Conservation (phyloP, 2,888 invertebrate species). For the Idaea dimidiata region DNA sequence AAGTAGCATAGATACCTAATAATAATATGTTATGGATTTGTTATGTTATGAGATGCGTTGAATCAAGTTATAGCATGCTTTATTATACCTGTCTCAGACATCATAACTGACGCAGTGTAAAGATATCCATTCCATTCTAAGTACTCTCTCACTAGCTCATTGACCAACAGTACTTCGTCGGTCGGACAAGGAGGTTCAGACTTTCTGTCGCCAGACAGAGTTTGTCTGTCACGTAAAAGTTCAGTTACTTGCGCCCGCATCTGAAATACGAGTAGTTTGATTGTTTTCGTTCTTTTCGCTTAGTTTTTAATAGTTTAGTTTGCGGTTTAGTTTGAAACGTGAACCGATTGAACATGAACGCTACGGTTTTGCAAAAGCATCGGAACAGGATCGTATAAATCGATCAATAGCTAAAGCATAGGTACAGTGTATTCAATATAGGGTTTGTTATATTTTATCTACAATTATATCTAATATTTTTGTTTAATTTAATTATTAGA, state of each 20-base stretch:
- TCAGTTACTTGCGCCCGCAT: conserved; percentile 65
- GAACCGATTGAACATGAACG: not conserved
- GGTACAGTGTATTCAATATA: too few species aligned
- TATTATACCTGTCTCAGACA: conserved; percentile 60
- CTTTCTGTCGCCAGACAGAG: conserved; percentile 29
- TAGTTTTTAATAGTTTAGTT: conserved; percentile 3
- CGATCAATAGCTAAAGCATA: too few species aligned
- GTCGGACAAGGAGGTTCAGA: conserved; percentile 47
- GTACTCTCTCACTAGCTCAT: conserved; percentile 85
- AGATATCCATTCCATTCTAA: conserved; percentile 86
- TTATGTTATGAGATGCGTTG: too few species aligned
- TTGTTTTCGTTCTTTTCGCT: not conserved
- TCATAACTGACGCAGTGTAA: conserved; percentile 81
- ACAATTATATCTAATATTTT: too few species aligned
- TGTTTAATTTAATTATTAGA: too few species aligned
- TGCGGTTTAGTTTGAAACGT: not conserved
- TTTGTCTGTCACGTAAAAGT: conserved; percentile 55
- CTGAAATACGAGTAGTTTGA: conserved; percentile 33
- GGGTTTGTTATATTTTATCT: too few species aligned
- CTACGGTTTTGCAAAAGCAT: not conserved
- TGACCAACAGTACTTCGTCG: conserved; percentile 75
- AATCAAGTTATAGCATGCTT: not conserved
- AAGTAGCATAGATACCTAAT: too few species aligned
- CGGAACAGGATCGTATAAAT: not conserved
- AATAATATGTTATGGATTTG: too few species aligned